A percentile compares a stretch with the other conserved stretches of the same genome.
Evolutionary conservation across 37 sponge, comb jelly and placozoan species (phyloP).

Genomic region (Dysidea cf. avara): DNA sequence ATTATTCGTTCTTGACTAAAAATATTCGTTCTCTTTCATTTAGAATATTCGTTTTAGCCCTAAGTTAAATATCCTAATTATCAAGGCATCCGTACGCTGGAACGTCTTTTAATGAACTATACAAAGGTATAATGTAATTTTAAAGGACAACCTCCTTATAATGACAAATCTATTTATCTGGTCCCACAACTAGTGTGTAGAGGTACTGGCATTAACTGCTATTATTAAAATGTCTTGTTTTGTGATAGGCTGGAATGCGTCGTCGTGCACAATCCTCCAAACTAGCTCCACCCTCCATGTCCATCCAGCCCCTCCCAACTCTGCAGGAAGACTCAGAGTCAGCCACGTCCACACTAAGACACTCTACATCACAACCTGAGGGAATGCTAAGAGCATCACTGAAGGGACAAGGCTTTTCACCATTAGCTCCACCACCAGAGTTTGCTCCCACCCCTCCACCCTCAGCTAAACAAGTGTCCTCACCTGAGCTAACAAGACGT

Average conservation of each 20-base stretch:
- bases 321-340: neutral
- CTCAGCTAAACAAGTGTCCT: neutral
- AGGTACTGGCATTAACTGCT: neutral
- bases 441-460: conserved; percentile 17
- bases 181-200: conserved; percentile 6
- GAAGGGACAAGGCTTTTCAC: too few species aligned
- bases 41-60: too few species aligned
- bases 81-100: too few species aligned
- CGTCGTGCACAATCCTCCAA: conserved; percentile 14
- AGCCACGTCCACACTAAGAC: neutral
- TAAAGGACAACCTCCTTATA: too few species aligned
- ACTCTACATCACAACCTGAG: neutral
- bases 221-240: neutral
- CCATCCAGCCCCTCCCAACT: conserved; percentile 32
- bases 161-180: too few species aligned
- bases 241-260: neutral
- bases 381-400: too few species aligned
- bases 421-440: conserved; percentile 7
- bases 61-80: too few species aligned
- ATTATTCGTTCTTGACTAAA: too few species aligned
- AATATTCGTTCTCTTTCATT: too few species aligned
- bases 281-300: conserved; percentile 4
- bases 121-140: too few species aligned
- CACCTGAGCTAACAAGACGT: neutral
- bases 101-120: too few species aligned